Percentiles rank a stretch among this genome's conserved stretches.
Evolutionary conservation across 2,797 vertebrate species (phyloP).

Genomic region (Syngnathus rostellatus): DNA sequence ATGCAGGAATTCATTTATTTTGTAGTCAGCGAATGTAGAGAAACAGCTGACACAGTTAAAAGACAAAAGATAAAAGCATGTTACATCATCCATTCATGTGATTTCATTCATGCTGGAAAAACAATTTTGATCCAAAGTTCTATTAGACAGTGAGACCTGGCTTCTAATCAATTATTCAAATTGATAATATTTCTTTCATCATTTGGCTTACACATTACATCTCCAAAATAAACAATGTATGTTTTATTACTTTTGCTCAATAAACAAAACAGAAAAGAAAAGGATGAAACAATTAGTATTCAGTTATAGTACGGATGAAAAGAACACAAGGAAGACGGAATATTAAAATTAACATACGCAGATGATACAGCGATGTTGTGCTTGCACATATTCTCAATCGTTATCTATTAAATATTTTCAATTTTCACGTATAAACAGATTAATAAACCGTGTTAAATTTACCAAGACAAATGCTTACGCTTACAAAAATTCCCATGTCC

Average conservation of each 20-base stretch:
- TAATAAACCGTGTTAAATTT: neutral
- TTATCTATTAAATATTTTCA: no score
- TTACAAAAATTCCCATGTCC: neutral
- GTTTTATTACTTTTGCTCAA: neutral
- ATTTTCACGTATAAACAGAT: neutral
- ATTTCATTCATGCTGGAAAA: neutral
- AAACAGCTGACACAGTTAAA: neutral
- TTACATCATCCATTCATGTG: neutral
- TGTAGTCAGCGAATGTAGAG: neutral
- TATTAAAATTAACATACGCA: no score
- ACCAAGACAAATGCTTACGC: neutral
- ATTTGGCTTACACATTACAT: neutral
- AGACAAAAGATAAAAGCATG: neutral
- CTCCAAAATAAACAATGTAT: neutral
- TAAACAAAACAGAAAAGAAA: neutral
- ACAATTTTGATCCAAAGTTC: slow-evolving; percentile 5
- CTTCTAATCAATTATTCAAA: slow-evolving; percentile 34
- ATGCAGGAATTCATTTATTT: neutral
- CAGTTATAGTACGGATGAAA: no score
- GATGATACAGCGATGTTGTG: no score
- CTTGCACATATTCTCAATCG: no score
- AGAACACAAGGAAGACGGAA: no score
- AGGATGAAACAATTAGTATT: neutral
- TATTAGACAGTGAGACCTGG: slow-evolving; percentile 8
- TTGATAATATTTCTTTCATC: slow-evolving; percentile 19